These are phyloP conservation scores for Polypterus senegalus DNA, from an alignment of 2,113 vertebrate genomes.

Conservation along the genomic window DNA sequence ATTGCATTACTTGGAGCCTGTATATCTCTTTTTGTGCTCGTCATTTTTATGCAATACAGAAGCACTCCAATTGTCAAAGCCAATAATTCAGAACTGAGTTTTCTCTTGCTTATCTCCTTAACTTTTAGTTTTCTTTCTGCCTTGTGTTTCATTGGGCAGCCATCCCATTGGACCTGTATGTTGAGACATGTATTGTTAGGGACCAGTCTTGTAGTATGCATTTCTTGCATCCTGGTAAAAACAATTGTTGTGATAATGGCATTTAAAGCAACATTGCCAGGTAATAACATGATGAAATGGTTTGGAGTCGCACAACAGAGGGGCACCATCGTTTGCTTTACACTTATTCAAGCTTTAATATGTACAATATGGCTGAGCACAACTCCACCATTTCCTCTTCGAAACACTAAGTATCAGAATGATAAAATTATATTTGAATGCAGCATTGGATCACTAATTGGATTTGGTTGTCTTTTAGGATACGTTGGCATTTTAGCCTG, in stretches of 20 bases:
- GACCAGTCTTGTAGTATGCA: slow-evolving; percentile 9
- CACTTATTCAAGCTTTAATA: neutral
- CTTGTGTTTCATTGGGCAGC: slow-evolving; percentile 9
- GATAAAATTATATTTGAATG: slow-evolving; percentile 28
- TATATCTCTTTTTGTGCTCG: slow-evolving; percentile 1
- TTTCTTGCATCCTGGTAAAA: slow-evolving; percentile 12
- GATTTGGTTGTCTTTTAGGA: slow-evolving; percentile 24
- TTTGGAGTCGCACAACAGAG: slow-evolving; percentile 11
- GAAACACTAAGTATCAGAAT: slow-evolving; percentile 1
- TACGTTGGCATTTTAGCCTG: slow-evolving; percentile 31
- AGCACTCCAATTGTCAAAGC: slow-evolving; percentile 12
- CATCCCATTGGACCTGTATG: slow-evolving; percentile 6
- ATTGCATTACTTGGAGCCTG: slow-evolving; percentile 8
- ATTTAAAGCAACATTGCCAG: slow-evolving; percentile 10
- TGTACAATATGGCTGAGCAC: neutral
- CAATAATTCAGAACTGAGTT: slow-evolving; percentile 13
- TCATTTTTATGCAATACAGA: slow-evolving; percentile 9
- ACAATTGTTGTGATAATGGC: slow-evolving; percentile 11
- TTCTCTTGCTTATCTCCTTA: slow-evolving; percentile 8
- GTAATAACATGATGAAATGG: slow-evolving; percentile 11
- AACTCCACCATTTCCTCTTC: neutral
- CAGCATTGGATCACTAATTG: slow-evolving; percentile 23
- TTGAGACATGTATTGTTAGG: slow-evolving; percentile 10
- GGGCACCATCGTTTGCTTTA: slow-evolving; percentile 4
- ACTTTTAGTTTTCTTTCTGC: slow-evolving; percentile 9